These are phyloP conservation scores for Phymanthus crucifer DNA, from an alignment of 92 coral and sea anemone genomes.

Conservation along the genomic window DNA sequence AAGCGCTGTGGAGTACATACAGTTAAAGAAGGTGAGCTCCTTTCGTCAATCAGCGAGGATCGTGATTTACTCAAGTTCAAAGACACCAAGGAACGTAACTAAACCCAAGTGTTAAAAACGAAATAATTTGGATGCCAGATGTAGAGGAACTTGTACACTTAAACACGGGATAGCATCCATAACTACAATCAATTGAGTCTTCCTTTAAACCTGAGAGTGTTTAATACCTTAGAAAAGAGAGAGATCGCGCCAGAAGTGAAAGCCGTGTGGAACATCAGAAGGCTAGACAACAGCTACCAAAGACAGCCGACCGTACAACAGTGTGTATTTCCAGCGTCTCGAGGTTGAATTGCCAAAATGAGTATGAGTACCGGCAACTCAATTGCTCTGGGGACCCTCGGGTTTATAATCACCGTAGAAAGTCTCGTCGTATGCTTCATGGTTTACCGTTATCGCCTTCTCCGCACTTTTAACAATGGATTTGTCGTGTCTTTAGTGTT, in stretches of 20 bases:
- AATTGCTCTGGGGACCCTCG: slow-evolving; percentile 57
- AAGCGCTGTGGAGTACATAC: slow-evolving; percentile 8
- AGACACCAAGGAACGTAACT: slow-evolving; percentile 6
- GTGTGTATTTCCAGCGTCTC: not conserved
- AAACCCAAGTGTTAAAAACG: slow-evolving; percentile 9
- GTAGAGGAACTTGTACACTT: not conserved
- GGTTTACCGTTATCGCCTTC: slow-evolving; percentile 69
- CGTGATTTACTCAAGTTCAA: slow-evolving; percentile 17
- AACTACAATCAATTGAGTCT: not conserved
- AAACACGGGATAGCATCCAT: not conserved
- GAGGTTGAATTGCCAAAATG: not conserved
- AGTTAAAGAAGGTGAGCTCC: not conserved
- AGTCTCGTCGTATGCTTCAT: slow-evolving; percentile 70
- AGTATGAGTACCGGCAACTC: slow-evolving; percentile 15
- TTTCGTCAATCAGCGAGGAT: slow-evolving; percentile 28
- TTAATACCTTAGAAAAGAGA: not conserved
- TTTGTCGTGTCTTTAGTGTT: slow-evolving; percentile 77
- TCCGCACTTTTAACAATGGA: slow-evolving; percentile 69
- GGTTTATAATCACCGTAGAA: slow-evolving; percentile 65
- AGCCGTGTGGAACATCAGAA: not conserved
- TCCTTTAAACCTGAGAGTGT: not conserved
- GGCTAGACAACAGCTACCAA: not conserved
- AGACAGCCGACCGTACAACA: not conserved
- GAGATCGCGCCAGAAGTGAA: not conserved
- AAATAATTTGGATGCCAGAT: not conserved